phyloP scores from a whole-genome alignment of 2,113 vertebrate genomes.

The Alligator sinensis region DNA sequence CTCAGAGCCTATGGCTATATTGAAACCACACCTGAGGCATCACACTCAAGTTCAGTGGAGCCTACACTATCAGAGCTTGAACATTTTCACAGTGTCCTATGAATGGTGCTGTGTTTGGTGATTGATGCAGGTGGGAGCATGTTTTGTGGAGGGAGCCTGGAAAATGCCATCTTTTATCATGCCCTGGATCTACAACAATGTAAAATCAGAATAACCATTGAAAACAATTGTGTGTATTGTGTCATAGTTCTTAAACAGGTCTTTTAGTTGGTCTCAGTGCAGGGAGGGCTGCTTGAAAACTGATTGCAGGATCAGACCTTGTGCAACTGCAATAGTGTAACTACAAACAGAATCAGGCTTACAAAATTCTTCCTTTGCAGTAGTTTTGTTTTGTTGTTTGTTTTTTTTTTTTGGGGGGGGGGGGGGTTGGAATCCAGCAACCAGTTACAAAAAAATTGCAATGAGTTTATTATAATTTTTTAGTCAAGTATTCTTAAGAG shows the following conservation, averaged over 20 bases:
- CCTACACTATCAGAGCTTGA: rapidly evolving
- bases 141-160: not conserved
- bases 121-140: not conserved
- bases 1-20: not conserved
- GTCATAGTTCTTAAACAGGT: not conserved
- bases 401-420: not conserved
- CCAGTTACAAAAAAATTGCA: not conserved
- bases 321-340: not conserved
- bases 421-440: not conserved
- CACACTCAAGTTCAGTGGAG: not conserved
- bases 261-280: not conserved
- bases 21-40: not conserved
- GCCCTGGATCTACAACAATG: not conserved
- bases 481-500: not conserved
- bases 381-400: not conserved
- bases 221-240: not conserved
- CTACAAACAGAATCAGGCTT: not conserved
- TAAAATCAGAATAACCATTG: constrained; percentile 2
- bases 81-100: not conserved
- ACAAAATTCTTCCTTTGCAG: rapidly evolving
- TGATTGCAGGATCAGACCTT: not conserved
- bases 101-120: not conserved
- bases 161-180: constrained; percentile 14
- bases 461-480: not conserved
- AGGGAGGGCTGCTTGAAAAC: not conserved